Evolutionary conservation across 1,140 invertebrate genomes (phyloP).

Genomic region (Drosophila simulans): DNA sequence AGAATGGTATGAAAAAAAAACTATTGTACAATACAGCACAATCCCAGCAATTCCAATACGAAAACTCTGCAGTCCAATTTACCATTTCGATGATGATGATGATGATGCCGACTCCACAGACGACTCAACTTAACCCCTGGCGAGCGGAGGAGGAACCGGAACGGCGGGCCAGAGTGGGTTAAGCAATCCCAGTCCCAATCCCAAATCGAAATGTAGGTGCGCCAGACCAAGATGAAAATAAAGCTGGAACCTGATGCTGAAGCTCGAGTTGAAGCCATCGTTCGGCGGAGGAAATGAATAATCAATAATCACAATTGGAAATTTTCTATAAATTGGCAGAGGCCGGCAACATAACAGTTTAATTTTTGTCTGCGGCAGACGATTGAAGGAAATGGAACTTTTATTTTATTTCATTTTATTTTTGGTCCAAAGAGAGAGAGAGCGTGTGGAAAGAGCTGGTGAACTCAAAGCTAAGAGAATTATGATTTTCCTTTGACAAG

Average conservation of each 20-base stretch:
- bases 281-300: constrained; percentile 68
- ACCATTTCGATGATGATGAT: constrained; percentile 45
- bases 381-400: constrained; percentile 15
- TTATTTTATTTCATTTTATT: constrained; percentile 16
- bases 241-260: constrained; percentile 16
- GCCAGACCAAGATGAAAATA: constrained; percentile 25
- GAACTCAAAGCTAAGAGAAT: constrained; percentile 23
- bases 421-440: neutral
- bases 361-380: constrained; percentile 32
- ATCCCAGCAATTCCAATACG: constrained; percentile 70
- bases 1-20: constrained; percentile 36
- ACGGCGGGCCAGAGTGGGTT: constrained; percentile 21
- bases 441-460: constrained; percentile 5
- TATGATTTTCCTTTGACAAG: constrained; percentile 28
- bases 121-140: constrained; percentile 44
- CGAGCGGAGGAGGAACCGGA: neutral
- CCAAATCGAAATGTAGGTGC: constrained; percentile 54
- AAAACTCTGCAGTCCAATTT: constrained; percentile 80
- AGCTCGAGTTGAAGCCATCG: neutral
- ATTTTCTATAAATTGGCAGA: constrained; percentile 78
- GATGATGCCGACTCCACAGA: constrained; percentile 42
- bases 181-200: constrained; percentile 43
- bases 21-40: constrained; percentile 47
- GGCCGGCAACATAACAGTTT: constrained; percentile 47
- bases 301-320: constrained; percentile 80